Evolutionary conservation across 2,888 invertebrate species (phyloP).

Genomic region (Diaprepes abbreviatus): DNA sequence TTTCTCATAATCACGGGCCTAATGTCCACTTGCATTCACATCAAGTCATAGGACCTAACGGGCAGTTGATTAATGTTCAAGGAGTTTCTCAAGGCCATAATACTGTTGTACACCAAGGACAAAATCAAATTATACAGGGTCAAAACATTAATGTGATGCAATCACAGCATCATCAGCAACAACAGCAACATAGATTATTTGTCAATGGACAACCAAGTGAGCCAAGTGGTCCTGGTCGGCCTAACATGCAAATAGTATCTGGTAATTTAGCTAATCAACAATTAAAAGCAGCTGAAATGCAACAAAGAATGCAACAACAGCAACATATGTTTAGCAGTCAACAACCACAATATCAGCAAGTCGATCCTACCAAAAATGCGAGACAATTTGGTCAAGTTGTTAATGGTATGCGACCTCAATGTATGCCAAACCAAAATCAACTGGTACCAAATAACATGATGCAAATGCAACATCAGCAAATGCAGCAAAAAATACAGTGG

Average conservation of each 20-base stretch:
- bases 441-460: conserved; percentile 55
- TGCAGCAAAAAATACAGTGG: conserved; percentile 73
- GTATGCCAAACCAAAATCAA: conserved; percentile 64
- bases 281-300: conserved; percentile 45
- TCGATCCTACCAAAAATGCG: conserved; percentile 63
- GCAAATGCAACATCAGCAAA: conserved; percentile 60
- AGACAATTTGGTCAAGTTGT: conserved; percentile 57
- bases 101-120: conserved; percentile 52
- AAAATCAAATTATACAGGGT: conserved; percentile 57
- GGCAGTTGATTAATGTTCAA: conserved; percentile 74
- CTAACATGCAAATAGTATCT: conserved; percentile 63
- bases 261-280: conserved; percentile 58
- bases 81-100: conserved; percentile 64
- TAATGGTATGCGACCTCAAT: conserved; percentile 60
- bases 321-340: conserved; percentile 53
- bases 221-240: conserved; percentile 65
- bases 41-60: conserved; percentile 72
- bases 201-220: conserved; percentile 63
- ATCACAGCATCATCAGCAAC: conserved; percentile 53
- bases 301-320: conserved; percentile 50
- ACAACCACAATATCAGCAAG: conserved; percentile 60
- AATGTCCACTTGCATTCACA: conserved; percentile 60
- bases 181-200: conserved; percentile 58
- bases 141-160: conserved; percentile 57
- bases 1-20: conserved; percentile 52